phyloP scores from a whole-genome alignment of 1,140 invertebrate genomes.

The Pollicipes pollicipes region DNA sequence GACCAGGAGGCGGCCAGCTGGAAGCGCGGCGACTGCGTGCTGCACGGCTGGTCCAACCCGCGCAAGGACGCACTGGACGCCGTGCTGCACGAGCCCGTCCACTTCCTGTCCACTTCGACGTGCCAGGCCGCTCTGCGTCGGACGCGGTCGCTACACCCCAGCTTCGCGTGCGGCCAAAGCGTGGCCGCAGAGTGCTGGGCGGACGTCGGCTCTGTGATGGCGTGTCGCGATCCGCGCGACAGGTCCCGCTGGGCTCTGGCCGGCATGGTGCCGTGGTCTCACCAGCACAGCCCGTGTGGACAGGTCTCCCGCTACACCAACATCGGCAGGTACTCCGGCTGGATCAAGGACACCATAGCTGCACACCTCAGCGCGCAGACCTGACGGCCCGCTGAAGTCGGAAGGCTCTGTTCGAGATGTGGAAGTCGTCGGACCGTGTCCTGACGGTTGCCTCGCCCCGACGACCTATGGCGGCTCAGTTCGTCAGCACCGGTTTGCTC shows the following conservation, averaged over 20 bases:
- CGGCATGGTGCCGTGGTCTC: background rate
- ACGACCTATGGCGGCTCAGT: too few species aligned
- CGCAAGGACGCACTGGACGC: background rate
- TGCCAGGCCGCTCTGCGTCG: background rate
- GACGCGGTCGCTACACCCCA: background rate
- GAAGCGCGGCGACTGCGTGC: background rate
- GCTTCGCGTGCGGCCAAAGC: background rate
- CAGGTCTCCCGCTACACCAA: background rate
- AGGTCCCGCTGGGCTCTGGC: background rate
- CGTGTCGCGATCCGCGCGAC: background rate
- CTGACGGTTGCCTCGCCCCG: too few species aligned
- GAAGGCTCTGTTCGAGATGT: too few species aligned
- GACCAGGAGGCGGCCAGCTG: background rate
- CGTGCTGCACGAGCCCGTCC: background rate
- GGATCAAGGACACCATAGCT: background rate
- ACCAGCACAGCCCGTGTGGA: background rate
- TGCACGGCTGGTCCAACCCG: background rate
- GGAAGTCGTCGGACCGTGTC: too few species aligned
- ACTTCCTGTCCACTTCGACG: background rate
- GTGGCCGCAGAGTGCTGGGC: background rate
- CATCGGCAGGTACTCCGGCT: background rate
- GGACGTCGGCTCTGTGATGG: background rate
- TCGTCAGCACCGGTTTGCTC: too few species aligned
- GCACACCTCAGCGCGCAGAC: background rate
- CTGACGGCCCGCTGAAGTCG: too few species aligned